Evolutionary conservation across 2,797 vertebrate species (phyloP).

Genomic region (Sus cebifrons): DNA sequence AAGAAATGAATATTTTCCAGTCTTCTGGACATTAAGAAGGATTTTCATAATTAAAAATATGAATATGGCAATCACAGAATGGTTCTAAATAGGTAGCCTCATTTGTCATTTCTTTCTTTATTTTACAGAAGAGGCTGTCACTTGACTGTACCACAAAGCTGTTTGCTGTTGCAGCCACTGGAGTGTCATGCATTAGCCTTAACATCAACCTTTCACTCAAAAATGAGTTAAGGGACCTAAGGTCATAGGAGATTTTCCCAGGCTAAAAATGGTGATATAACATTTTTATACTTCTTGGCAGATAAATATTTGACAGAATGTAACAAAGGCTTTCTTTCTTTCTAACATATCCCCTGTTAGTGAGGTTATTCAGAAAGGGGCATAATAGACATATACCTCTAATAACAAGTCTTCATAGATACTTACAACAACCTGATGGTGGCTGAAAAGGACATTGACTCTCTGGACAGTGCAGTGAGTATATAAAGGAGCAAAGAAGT

Average conservation of each 20-base stretch:
- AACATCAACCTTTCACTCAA: slow-evolving; percentile 14
- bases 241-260: not conserved
- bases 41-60: not conserved
- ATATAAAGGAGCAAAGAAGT: not conserved
- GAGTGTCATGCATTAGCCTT: not conserved
- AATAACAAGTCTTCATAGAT: not conserved
- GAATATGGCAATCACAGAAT: not conserved
- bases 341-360: not conserved
- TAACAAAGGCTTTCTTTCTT: not conserved
- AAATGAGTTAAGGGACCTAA: not conserved
- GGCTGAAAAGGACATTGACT: not conserved
- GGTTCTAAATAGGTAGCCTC: not conserved
- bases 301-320: not conserved
- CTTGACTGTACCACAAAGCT: not conserved
- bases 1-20: not conserved
- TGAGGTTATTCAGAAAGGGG: not conserved
- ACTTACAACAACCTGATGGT: not conserved
- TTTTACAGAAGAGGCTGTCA: not conserved
- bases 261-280: not conserved
- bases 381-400: not conserved
- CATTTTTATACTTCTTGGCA: not conserved
- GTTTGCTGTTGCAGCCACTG: not conserved
- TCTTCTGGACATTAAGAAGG: not conserved
- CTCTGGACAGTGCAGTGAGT: not conserved
- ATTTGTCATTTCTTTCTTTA: not conserved